Evolutionary conservation across 1,140 invertebrate genomes (phyloP).

Genomic region (Leptopilina boulardi): DNA sequence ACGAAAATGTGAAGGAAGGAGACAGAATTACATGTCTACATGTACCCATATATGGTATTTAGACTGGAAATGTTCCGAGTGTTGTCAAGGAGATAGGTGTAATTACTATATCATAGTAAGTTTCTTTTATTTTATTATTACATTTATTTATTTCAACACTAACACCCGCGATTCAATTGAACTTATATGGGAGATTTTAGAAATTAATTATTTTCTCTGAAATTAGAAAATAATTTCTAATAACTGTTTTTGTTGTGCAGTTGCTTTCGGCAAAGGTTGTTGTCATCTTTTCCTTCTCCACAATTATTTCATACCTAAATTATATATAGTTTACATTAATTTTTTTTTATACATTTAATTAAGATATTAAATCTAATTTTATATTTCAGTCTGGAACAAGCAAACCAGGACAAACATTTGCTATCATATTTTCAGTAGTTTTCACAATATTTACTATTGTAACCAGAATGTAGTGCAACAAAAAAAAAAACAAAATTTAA

Average conservation of each 20-base stretch:
- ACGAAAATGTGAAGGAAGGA: constrained; percentile 84
- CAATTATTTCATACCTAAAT: too few relatives aligned
- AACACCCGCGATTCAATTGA: too few relatives aligned
- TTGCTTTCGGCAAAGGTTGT: too few relatives aligned
- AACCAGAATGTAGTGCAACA: background rate
- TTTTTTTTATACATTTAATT: too few relatives aligned
- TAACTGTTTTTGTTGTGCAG: too few relatives aligned
- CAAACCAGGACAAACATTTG: background rate
- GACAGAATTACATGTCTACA: constrained; percentile 82
- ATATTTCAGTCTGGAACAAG: constrained; percentile 3
- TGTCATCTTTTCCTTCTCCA: too few relatives aligned
- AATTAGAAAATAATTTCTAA: too few relatives aligned
- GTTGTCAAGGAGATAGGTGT: constrained; percentile 96
- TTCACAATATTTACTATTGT: background rate
- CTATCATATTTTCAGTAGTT: background rate
- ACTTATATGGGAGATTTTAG: too few relatives aligned
- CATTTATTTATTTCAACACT: too few relatives aligned
- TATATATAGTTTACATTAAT: too few relatives aligned
- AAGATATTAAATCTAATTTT: background rate
- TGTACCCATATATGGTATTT: constrained; percentile 98
- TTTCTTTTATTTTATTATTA: constrained; percentile 56
- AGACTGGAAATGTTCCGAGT: constrained; percentile 98
- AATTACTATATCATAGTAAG: constrained; percentile 98
- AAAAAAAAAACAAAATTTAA: background rate
- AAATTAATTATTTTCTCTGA: too few relatives aligned